Base-by-base conservation (phyloP, 2,113 vertebrate species). In the Gnathonemus longibarbis region DNA sequence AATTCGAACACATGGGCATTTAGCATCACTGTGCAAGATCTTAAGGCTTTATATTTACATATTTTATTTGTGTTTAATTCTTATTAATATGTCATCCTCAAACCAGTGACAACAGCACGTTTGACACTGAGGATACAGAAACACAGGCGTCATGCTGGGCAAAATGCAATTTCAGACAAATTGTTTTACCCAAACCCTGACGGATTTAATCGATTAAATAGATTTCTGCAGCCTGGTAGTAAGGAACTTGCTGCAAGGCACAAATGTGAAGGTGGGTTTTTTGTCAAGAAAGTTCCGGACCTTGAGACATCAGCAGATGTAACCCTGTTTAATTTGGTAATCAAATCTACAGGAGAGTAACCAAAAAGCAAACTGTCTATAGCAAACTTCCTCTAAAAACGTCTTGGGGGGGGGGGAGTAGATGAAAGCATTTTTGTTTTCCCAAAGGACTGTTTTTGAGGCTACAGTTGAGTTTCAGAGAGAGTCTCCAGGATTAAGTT, bases 401-500 rank as follows among this genome's bases (percentile, higher is more conserved):
- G 19, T 77, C 31, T 45, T 77, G 48, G 42, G 31, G 49, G 7
- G 87, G 45, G 49, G 49, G 49, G 74, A 45, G 31, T 17, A 56
- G 62, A 90, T 89, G 35, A 15, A 48, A 88, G 85, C 58, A 70
- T 90, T 50, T 90, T 84, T 88, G 53, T 46, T 46, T 19, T 49
- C 87, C 53, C 53, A 70, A 83, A 80, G 49, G 15, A 66, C 89
- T 87, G 13, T 88, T 90, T 88, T 91, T 84, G 39, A 84, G 80
- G 27, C 27, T 77, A n/a, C n/a, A 46, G 24, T 46, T 83, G n/a
- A 88, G 15, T 80, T 83, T 80, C 46, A 39, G 88, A 31, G 11
- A 52, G 89, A 89, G 39, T 49, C 24, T 10, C 35, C 24, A 17
- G 21, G 77, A 58, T 89, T 89, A 62, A 24, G 42, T 42, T 50